phyloP scores from a whole-genome alignment of 2,888 invertebrate species.

The Harpalus rubripes region DNA sequence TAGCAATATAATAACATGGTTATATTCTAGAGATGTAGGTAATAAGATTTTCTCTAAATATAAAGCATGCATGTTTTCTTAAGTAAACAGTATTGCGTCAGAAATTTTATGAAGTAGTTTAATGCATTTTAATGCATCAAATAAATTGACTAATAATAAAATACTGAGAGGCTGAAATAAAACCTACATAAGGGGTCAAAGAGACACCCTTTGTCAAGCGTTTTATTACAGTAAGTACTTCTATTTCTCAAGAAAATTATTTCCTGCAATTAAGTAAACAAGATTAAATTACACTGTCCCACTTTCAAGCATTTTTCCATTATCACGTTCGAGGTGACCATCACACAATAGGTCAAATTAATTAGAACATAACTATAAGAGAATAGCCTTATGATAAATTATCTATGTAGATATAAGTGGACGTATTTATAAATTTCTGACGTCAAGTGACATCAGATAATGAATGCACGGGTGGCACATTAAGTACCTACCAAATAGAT shows the following conservation, averaged over 20 bases:
- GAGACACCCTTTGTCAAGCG: not conserved
- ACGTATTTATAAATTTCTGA: too few relatives aligned
- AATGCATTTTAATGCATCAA: constrained; percentile 24
- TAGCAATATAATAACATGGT: not conserved
- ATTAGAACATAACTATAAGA: not conserved
- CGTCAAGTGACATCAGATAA: too few relatives aligned
- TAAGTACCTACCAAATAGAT: too few relatives aligned
- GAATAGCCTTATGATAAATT: too few relatives aligned
- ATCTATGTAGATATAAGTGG: too few relatives aligned
- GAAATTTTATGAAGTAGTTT: constrained; percentile 30
- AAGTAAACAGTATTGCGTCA: not conserved
- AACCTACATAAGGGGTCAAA: not conserved
- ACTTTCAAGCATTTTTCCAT: constrained; percentile 5
- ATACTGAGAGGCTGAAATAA: not conserved
- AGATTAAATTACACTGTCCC: not conserved
- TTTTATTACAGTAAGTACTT: not conserved
- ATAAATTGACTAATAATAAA: not conserved
- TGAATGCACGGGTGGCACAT: too few relatives aligned
- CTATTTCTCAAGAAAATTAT: too few relatives aligned
- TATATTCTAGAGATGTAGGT: constrained; percentile 17
- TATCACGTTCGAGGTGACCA: not conserved
- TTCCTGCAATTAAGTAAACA: too few relatives aligned
- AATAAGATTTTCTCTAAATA: constrained; percentile 18
- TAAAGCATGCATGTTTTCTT: constrained; percentile 3
- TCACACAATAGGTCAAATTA: not conserved